Evolutionary conservation across 2,113 vertebrate genomes (phyloP), one percentile per base, ranked within the genome.

Genomic region (Terrapene triunguis): DNA sequence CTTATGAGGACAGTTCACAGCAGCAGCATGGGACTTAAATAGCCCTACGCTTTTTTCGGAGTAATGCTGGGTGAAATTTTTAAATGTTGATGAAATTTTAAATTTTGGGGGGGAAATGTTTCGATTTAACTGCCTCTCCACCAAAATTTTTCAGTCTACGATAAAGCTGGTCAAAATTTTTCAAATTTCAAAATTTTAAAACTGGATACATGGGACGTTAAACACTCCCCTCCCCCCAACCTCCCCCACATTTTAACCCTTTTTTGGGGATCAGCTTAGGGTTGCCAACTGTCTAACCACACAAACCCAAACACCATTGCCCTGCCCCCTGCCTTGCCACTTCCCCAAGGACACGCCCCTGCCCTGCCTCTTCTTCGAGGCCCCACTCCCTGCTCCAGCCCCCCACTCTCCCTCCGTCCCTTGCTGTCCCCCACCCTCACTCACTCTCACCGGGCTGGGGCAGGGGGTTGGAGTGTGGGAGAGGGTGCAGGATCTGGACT

Each of bases 21-120:
- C 29, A 93, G 88, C 91, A 95, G 69, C 12, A 55, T 42, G 74
- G 13, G 82, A 89, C 90, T 95, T 89, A 93, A 80, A 94, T 54
- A 89, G 90, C 12, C 42, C 89, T 54, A 38, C 38, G 85, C 2
- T 0, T n/a, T 91, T 10, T 55, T 85, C 7, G 50, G 42, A 94
- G n/a, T 89, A 92, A 89, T 83, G 92, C 92, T 96, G 92, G 57
- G 74, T 94, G 94, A 96, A 38, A 92, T 27, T 6, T 25, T 89
- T 65, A 65, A 57, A 2, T 16, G 83, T 89, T 53, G 76, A 81
- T 89, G 88, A 76, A 83, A 93, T 81, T 81, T 42, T 10, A 94
- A 92, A 7, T 16, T 92, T 94, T 81, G 24, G 62, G 1, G 80
- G 8, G 42, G n/a, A 95, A 93, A 78, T 82, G 59, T 82, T 86